Conservation (phyloP, 2,888 invertebrate genomes). For the Clusia tigrina region DNA sequence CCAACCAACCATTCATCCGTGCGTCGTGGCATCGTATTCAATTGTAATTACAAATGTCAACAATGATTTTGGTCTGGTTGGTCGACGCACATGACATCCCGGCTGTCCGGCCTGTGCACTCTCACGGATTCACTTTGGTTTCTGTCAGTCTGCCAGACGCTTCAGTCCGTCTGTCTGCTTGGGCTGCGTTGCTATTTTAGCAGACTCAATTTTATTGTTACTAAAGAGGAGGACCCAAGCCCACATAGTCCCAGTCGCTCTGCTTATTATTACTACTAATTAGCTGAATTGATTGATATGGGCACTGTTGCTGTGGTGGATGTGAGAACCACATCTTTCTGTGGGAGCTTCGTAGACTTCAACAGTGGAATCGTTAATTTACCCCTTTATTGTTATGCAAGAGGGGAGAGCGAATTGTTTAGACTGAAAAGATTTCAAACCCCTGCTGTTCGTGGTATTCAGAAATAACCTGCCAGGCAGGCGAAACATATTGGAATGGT, state of each 20-base stretch:
- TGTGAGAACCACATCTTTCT: conserved; percentile 58
- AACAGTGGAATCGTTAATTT: too few relatives aligned
- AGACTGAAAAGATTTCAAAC: too few relatives aligned
- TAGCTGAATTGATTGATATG: conserved; percentile 47
- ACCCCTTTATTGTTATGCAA: too few relatives aligned
- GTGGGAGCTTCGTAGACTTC: too few relatives aligned
- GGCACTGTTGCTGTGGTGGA: conserved; percentile 18
- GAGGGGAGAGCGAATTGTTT: too few relatives aligned
- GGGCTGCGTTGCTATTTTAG: not conserved
- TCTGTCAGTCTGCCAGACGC: not conserved
- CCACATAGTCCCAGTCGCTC: too few relatives aligned
- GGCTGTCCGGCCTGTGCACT: not conserved
- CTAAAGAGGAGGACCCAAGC: too few relatives aligned
- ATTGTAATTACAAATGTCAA: conserved; percentile 64
- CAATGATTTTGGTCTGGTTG: conserved; percentile 56
- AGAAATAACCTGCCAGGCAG: too few relatives aligned
- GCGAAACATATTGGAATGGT: too few relatives aligned
- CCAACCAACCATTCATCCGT: conserved; percentile 2
- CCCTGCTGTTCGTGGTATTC: too few relatives aligned
- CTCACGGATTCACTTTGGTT: not conserved
- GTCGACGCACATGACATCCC: not conserved
- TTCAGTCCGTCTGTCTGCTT: not conserved
- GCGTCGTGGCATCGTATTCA: conserved; percentile 52
- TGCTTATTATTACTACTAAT: conserved; percentile 49
- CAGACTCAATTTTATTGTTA: not conserved